phyloP scores from a whole-genome alignment of 1,140 invertebrate species.

The Drosophila sechellia region DNA sequence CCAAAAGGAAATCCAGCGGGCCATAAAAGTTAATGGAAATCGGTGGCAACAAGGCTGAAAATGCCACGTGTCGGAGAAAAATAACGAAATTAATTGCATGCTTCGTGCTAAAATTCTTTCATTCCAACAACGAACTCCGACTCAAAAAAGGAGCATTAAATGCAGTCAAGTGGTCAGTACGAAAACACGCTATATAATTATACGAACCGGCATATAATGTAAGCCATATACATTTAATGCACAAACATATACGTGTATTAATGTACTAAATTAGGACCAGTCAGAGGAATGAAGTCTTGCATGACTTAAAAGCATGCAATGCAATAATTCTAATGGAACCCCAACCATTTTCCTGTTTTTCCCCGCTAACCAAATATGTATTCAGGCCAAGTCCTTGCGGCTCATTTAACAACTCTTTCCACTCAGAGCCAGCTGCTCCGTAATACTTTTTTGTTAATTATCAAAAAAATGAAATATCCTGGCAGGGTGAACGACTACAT shows the following conservation, averaged over 20 bases:
- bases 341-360: background rate
- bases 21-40: conserved; percentile 35
- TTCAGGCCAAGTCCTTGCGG: conserved; percentile 59
- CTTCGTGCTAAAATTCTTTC: conserved; percentile 73
- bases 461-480: conserved; percentile 16
- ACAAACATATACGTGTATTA: conserved; percentile 26
- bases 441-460: conserved; percentile 40
- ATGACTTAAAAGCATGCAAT: conserved; percentile 66
- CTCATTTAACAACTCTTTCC: conserved; percentile 68
- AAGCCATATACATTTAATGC: conserved; percentile 32
- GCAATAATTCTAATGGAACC: conserved; percentile 43
- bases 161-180: conserved; percentile 49
- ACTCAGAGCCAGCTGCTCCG: conserved; percentile 38
- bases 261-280: conserved; percentile 49
- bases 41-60: background rate
- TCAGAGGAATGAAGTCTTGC: conserved; percentile 52
- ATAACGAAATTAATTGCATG: conserved; percentile 63
- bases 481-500: conserved; percentile 71
- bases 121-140: conserved; percentile 4
- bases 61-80: conserved; percentile 31
- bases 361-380: conserved; percentile 46
- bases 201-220: conserved; percentile 59
- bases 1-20: conserved; percentile 27
- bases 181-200: conserved; percentile 65
- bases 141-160: conserved; percentile 38